Base-by-base conservation (phyloP, 92 coral and sea anemone genomes). In the Metridium senile region DNA sequence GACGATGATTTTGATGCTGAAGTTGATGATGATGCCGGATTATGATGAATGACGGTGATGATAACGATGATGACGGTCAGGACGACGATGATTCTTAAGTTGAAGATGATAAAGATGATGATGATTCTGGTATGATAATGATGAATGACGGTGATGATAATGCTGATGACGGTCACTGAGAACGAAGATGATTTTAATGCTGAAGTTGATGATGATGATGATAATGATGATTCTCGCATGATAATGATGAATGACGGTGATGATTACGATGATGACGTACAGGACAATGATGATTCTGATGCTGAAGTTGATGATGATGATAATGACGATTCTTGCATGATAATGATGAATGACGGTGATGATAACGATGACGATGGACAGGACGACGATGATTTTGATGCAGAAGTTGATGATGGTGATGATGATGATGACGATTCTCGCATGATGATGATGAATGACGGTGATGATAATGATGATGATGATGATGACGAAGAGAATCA, bases 101-200 rank as follows among this genome's bases (percentile, higher is more conserved):
- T 9, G 62, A 58, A n/a, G n/a, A 30, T 16, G 61, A 20, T 54
- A 21, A 16, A 3, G 61, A 54, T 54, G 61, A 20, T 20, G 61
- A 54, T 54, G 61, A 54, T n/a, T n/a, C n/a, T n/a, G n/a, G n/a
- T n/a, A n/a, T 21, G 61, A 54, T 54, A 21, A 16, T 54, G 61
- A 54, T 21, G 23, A 20, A 54, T 21, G 23, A 20, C 17, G 61
- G 61, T 3, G 61, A 20, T 16, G 61, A 54, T 16, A 19, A 54
- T 26, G 31, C 11, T 59, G 65, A 59, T 59, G 17, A 26, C 22
- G 31, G 2, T 26, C 22, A 21, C 31, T 11, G 31, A 1, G 65
- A 26, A n/a, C 1, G 8, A 59, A 3, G 65, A 59, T 59, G 31
- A 21, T 59, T n/a, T 11, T 59, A 4, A 26, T 59, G 65, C 9